These are phyloP conservation scores for Zaprionus lineosus DNA, from an alignment of 2,888 invertebrate genomes.

Conservation along the genomic window DNA sequence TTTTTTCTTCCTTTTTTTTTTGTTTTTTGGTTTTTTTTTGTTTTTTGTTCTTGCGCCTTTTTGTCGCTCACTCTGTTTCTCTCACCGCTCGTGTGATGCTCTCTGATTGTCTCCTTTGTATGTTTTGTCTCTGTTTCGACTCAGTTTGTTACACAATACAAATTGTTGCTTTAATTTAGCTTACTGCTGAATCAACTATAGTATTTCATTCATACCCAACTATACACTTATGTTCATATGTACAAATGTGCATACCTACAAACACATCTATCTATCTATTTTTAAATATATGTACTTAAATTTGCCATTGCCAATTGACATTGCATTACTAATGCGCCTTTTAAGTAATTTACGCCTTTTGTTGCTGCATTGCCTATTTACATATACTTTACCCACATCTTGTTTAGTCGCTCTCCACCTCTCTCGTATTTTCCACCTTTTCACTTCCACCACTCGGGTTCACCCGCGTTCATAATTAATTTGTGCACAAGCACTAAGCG, in stretches of 20 bases:
- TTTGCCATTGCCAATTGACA: constrained; percentile 34
- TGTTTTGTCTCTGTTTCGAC: constrained; percentile 44
- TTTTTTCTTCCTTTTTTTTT: constrained; percentile 55
- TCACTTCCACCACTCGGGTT: neutral
- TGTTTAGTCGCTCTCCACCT: constrained; percentile 22
- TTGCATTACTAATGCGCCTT: constrained; percentile 39
- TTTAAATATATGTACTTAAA: constrained; percentile 10
- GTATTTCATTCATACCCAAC: constrained; percentile 28
- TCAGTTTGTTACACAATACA: constrained; percentile 71
- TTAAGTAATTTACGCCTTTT: constrained; percentile 32
- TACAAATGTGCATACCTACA: neutral
- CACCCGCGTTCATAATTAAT: constrained; percentile 21
- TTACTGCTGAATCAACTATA: constrained; percentile 38
- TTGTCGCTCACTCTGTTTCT: constrained; percentile 26
- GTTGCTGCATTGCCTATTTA: constrained; percentile 10
- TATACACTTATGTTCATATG: neutral
- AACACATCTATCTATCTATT: constrained; percentile 3
- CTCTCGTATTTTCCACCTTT: constrained; percentile 15
- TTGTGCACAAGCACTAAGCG: constrained; percentile 40
- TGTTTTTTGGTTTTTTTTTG: constrained; percentile 50
- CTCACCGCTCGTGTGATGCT: constrained; percentile 25
- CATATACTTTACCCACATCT: constrained; percentile 30
- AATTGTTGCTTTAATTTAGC: constrained; percentile 58
- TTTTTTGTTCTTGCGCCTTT: constrained; percentile 13
- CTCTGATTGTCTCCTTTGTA: constrained; percentile 39